These are phyloP conservation scores for Fratercula arctica DNA, from an alignment of 2,797 vertebrate genomes.

Conservation along the genomic window DNA sequence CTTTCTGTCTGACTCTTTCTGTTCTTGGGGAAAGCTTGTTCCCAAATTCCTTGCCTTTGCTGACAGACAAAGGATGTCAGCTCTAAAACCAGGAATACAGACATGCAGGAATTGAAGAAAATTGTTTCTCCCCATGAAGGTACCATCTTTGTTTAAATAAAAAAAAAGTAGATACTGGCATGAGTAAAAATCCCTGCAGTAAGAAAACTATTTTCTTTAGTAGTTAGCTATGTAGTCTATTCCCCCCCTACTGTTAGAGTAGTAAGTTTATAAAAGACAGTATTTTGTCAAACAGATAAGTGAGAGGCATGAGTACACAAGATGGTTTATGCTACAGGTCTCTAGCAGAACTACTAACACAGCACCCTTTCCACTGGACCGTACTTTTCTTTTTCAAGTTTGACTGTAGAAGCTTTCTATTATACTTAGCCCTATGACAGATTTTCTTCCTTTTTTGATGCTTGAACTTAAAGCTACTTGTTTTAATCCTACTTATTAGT, in stretches of 20 bases:
- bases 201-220: background rate
- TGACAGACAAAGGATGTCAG: background rate
- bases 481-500: background rate
- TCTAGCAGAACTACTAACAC: background rate
- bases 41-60: background rate
- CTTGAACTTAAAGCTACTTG: background rate
- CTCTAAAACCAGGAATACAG: background rate
- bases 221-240: background rate
- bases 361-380: background rate
- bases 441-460: background rate
- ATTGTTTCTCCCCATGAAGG: background rate
- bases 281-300: background rate
- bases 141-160: background rate
- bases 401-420: background rate
- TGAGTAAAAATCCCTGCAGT: background rate
- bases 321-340: background rate
- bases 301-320: background rate
- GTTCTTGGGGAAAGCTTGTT: background rate
- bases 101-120: background rate
- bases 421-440: background rate
- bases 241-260: background rate
- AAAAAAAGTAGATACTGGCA: background rate
- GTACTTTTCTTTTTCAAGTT: background rate
- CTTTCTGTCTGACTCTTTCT: background rate
- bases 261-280: background rate